These are phyloP conservation scores for Cataglyphis rosenhaueri DNA, from an alignment of 2,888 invertebrate species.

Conservation along the genomic window DNA sequence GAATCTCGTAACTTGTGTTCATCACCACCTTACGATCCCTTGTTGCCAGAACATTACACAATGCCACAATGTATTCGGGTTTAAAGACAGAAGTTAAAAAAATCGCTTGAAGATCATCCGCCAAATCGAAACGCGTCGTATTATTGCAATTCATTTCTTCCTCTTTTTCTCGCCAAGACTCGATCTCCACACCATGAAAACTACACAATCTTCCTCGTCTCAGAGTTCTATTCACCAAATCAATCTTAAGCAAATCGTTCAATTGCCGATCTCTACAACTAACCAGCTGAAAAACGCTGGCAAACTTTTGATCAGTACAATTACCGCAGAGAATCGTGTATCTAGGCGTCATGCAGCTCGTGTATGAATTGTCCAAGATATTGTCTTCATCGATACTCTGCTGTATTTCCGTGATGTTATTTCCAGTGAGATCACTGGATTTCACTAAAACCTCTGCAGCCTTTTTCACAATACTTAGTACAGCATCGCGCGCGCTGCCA, in stretches of 20 bases:
- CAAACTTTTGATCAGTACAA: constrained; percentile 90
- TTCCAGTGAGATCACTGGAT: constrained; percentile 87
- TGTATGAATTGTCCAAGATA: constrained; percentile 73
- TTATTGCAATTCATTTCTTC: background rate
- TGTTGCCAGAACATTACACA: constrained; percentile 92
- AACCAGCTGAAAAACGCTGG: constrained; percentile 90
- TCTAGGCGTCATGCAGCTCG: constrained; percentile 90
- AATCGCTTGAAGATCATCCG: constrained; percentile 80
- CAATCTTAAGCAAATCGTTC: constrained; percentile 88
- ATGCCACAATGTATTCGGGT: constrained; percentile 90
- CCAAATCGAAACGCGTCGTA: constrained; percentile 19
- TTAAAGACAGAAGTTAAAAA: constrained; percentile 89
- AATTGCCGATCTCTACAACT: constrained; percentile 90
- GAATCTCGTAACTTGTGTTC: constrained; percentile 88
- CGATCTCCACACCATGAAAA: constrained; percentile 56
- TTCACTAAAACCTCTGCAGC: constrained; percentile 95
- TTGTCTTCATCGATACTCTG: constrained; percentile 75
- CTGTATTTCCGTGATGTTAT: constrained; percentile 86
- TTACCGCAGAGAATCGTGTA: constrained; percentile 90
- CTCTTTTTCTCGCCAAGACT: constrained; percentile 13
- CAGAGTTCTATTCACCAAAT: constrained; percentile 88
- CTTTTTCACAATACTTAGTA: constrained; percentile 96
- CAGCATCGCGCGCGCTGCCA: constrained; percentile 95
- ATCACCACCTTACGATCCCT: constrained; percentile 89
- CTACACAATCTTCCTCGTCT: constrained; percentile 85